Base-by-base conservation (phyloP, 2,113 vertebrate genomes). In the Hiodon tergisus region DNA sequence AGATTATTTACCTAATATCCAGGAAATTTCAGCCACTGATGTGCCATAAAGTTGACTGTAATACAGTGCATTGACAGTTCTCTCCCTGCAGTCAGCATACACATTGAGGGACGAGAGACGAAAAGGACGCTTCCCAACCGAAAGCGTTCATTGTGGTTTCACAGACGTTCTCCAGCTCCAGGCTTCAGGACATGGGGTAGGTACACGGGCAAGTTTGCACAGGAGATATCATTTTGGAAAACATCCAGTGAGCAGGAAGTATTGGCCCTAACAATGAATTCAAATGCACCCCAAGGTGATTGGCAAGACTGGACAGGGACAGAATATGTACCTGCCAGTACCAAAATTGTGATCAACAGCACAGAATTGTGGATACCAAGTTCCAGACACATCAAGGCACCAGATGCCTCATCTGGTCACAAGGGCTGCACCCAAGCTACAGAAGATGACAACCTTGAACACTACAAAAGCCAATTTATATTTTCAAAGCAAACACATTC, bases 181-280 rank as follows among this genome's bases (percentile, higher is more conserved):
- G 31, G 31, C 31, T 31, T 31, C 31, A 31, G 31, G 31, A 14
- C 51, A 55, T 10, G 57, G 50, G 31, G 58, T 16, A 53, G 7
- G 57, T 58, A 73, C 65, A 77, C 50, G 66, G 73, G 51, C 78
- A 76, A 79, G 74, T 79, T 61, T 75, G 72, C 69, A 72, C 74
- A 79, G 65, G 74, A 69, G 48, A 73, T 3, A 51, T 63, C 4
- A 68, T 13, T 14, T 6, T 59, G 67, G 66, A 67, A 6, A 2
- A n/a, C 55, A 13, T 62, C 59, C 58, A 71, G 5, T 16, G 31
- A 62, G 47, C 5, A 11, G 4, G 14, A 63, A 67, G 59, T 16
- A 59, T n/a, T 14, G 59, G 51, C 60, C 60, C 16, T 68, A 47
- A 50, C 74, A 75, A 13, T 58, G 53, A 6, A 10, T 57, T 57